These are phyloP conservation scores for Megaleporinus macrocephalus DNA, from an alignment of 2,113 vertebrate genomes.

Conservation along the genomic window DNA sequence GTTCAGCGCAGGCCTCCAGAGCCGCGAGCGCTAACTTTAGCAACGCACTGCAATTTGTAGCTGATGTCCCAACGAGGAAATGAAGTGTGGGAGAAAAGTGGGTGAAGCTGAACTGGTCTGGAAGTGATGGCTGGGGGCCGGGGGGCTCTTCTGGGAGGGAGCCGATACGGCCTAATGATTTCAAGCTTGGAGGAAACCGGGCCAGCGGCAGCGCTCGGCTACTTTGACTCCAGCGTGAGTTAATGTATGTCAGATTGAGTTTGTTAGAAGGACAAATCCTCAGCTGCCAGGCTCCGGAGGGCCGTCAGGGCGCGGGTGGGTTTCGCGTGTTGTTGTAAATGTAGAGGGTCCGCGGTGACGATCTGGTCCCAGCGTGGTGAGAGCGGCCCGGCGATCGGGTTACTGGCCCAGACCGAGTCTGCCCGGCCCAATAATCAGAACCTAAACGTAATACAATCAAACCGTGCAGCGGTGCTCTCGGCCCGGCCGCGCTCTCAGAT, in stretches of 20 bases:
- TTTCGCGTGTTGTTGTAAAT: constrained; percentile 29
- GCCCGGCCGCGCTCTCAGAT: constrained; percentile 21
- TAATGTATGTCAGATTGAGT: constrained; percentile 68
- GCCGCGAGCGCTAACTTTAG: not conserved
- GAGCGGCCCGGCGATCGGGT: not conserved
- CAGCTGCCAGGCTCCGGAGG: constrained; percentile 40
- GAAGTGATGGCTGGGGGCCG: constrained; percentile 15
- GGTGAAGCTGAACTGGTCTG: constrained; percentile 18
- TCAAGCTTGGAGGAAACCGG: constrained; percentile 55
- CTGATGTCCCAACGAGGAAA: not conserved
- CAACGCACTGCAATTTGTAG: not conserved
- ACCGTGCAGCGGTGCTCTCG: constrained; percentile 42
- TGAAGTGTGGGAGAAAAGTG: constrained; percentile 16
- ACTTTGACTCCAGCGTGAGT: constrained; percentile 68
- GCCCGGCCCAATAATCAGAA: constrained; percentile 44
- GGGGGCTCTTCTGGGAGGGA: constrained; percentile 43
- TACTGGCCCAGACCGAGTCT: constrained; percentile 22
- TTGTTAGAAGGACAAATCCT: constrained; percentile 46
- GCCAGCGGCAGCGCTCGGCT: constrained; percentile 53
- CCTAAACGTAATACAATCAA: constrained; percentile 44
- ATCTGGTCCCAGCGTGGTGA: constrained; percentile 21
- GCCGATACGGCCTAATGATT: constrained; percentile 54
- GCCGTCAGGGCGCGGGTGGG: constrained; percentile 49
- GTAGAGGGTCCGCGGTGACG: constrained; percentile 38
- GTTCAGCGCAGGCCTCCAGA: not conserved